Conservation (phyloP, 2,888 invertebrate species). For the Melikaiella ostensackeni region DNA sequence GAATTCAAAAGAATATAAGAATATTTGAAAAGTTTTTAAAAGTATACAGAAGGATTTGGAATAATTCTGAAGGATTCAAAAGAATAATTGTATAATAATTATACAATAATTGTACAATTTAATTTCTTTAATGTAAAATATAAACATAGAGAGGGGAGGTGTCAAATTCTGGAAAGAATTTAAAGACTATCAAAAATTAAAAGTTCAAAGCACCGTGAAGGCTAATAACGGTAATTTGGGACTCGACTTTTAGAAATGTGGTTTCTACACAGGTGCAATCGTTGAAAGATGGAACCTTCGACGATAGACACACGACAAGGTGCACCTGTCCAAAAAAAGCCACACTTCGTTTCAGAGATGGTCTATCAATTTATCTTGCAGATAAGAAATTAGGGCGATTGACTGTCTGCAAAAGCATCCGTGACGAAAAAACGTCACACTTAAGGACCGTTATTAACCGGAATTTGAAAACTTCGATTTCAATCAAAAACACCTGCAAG, state of each 20-base stretch:
- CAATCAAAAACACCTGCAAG: background rate
- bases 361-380: slow-evolving; percentile 68
- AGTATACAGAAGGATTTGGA: too few relatives aligned
- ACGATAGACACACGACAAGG: slow-evolving; percentile 41
- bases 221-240: slow-evolving; percentile 36
- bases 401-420: slow-evolving; percentile 57
- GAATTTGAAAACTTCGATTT: background rate
- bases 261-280: slow-evolving; percentile 27
- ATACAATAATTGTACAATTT: too few relatives aligned
- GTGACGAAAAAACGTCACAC: slow-evolving; percentile 58
- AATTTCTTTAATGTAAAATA: too few relatives aligned
- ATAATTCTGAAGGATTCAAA: too few relatives aligned
- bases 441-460: background rate
- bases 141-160: background rate
- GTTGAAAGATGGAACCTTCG: slow-evolving; percentile 18
- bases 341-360: slow-evolving; percentile 55
- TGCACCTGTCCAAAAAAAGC: slow-evolving; percentile 55
- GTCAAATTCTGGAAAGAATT: background rate
- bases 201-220: slow-evolving; percentile 27
- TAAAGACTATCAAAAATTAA: background rate
- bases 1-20: too few relatives aligned
- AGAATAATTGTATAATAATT: too few relatives aligned
- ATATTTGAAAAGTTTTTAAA: too few relatives aligned
- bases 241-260: slow-evolving; percentile 24
- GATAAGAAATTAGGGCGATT: slow-evolving; percentile 61